Base-by-base conservation (phyloP, 2,113 vertebrate species). In the Myotis lucifugus region DNA sequence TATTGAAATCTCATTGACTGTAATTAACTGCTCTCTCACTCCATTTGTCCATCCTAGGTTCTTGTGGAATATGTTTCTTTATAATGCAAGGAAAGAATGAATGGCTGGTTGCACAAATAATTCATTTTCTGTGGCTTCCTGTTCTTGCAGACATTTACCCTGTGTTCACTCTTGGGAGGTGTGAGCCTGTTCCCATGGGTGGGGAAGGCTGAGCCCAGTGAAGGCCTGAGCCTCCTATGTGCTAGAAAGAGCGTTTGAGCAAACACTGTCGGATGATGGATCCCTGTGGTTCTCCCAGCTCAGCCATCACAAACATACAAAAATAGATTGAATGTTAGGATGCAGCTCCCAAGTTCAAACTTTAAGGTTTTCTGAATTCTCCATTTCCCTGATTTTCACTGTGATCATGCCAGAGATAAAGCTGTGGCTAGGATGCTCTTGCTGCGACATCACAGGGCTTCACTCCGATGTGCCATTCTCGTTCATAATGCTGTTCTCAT, bases 1-100 rank as follows among this genome's bases (percentile, higher is more conserved):
- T 59, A 27, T 32, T 81, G 76, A 87, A 79, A 83, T 88, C 89
- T 90, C 56, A 74, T 13, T 78, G 82, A 82, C 29, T 64, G 11
- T 74, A 85, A 74, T 25, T 34, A 13, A 94, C 70, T 78, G 88
- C 19, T 73, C 14, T 50, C 19, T 7, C 25, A 29, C 18, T 85
- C 23, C 14, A 52, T 69, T 66, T 50, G 6, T 50, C 52, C 40
- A 29, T 76, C 61, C 15, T 73, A 15, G 56, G 32, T 85, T 48
- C 61, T 74, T 1, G 6, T 69, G 23, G 46, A 48, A 84, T 84
- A 27, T 37, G 48, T 32, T 52, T 48, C 77, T 91, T 92, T 5
- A 17, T 83, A 76, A 54, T 12, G 15, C 10, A 34, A 15, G 18
- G 48, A 29, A 79, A 92, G 69, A 82, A 52, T 48, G 56, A 85